Conservation (phyloP, 2,888 invertebrate genomes). For the Erebia palarica region DNA sequence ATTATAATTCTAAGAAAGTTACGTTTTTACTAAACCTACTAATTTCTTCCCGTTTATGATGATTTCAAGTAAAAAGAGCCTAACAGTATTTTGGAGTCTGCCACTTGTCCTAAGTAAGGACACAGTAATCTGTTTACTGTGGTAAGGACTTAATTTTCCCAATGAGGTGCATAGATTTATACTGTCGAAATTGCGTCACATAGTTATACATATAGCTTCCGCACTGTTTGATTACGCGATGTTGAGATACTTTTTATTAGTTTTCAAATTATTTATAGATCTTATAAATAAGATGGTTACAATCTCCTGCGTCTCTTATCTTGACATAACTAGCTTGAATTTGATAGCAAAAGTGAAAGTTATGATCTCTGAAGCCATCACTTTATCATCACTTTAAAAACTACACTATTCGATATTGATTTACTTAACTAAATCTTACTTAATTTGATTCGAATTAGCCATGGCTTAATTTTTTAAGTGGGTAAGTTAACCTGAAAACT, state of each 20-base stretch:
- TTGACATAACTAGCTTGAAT: constrained; percentile 26
- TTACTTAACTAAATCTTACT: constrained; percentile 5
- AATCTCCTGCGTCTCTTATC: constrained; percentile 26
- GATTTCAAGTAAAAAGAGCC: no score
- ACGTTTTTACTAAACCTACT: neutral
- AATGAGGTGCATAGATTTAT: no score
- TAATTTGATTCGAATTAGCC: constrained; percentile 7
- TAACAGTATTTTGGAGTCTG: no score
- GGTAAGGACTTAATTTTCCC: no score
- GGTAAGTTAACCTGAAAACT: no score
- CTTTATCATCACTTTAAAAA: constrained; percentile 24
- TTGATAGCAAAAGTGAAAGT: constrained; percentile 38
- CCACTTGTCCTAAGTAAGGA: no score
- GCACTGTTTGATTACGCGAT: constrained; percentile 47
- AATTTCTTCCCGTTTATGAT: no score
- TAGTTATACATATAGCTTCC: constrained; percentile 33
- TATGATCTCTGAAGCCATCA: constrained; percentile 13
- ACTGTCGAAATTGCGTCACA: no score
- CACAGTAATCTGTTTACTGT: no score
- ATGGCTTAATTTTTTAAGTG: no score
- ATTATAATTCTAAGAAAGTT: neutral
- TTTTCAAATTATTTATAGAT: constrained; percentile 23
- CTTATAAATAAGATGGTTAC: constrained; percentile 21
- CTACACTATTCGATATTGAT: constrained; percentile 21
- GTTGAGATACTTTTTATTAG: constrained; percentile 16